Evolutionary conservation across 1,140 invertebrate species (phyloP), one percentile per base, ranked within the genome.

Genomic region (Plodia interpunctella): DNA sequence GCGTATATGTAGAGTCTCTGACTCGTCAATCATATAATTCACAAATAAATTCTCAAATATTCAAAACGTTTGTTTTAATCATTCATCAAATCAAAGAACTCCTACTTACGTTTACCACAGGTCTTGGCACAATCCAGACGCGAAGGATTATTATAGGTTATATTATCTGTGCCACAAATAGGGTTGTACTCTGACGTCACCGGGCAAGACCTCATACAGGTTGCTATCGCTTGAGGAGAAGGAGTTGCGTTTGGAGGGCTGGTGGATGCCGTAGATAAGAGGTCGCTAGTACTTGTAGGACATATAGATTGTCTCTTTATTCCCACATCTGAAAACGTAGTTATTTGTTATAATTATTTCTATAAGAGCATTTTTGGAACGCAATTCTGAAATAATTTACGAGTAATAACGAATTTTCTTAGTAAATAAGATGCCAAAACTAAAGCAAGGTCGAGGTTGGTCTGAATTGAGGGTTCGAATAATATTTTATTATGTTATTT

Each of bases 131-230:
- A 94, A 15, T 78, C 68, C 5, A 94, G 78, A 62, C 73, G 85
- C 51, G 92, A 91, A 19, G 83, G 78, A 74, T 95, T 95, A 1
- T 70, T 68, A 68, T 95, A 95, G 0, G 90, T 88, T 6, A 90
- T 74, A 10, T 88, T 84, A 66, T 95, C 91, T 5, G 90, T 83
- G 1, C 93, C 94, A 72, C 94, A 95, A 10, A 95, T 91, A 19
- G 94, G 94, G 82, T 92, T 92, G 65, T 93, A 94, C 65, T 94
- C 90, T 0, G 79, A 63, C 0, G 93, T 93, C 0, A 78, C 80
- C 53, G 89, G 80, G 60, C 91, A 92, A 0, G 63, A 62, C 3
- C 62, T 72, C 5, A 90, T 68, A 65, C 91, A 92, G 5, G 20
- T 25, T 25, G 19, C 19, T 6, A 53, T 0, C 13, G 10, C 5